These are phyloP conservation scores for Sepiola atlantica DNA, from an alignment of 2,888 invertebrate species.

Conservation along the genomic window DNA sequence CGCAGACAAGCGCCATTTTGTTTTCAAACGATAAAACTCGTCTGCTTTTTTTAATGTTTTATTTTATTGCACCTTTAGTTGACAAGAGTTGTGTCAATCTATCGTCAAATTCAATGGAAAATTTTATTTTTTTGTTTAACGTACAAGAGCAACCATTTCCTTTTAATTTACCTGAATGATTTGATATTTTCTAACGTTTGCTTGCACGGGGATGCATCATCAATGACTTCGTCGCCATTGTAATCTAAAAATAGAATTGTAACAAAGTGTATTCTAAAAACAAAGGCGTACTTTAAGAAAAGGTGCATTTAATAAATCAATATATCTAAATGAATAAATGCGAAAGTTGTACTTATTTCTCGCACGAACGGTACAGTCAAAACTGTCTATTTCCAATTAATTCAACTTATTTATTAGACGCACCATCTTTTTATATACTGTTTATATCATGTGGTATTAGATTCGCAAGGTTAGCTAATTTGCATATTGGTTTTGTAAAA, in stretches of 20 bases:
- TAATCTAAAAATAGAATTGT: neutral
- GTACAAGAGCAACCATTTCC: neutral
- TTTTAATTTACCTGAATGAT: neutral
- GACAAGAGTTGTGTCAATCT: neutral
- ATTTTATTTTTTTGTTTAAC: neutral
- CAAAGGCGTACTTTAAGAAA: too few species aligned
- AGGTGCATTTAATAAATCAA: too few species aligned
- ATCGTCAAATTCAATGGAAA: neutral
- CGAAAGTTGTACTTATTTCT: too few species aligned
- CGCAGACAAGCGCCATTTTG: neutral
- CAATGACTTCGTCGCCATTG: neutral
- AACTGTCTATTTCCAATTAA: too few species aligned
- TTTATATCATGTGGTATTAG: too few species aligned
- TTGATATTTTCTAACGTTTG: neutral
- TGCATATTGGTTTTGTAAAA: too few species aligned
- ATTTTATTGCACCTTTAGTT: neutral
- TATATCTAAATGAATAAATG: too few species aligned
- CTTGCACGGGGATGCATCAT: neutral
- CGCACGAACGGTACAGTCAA: too few species aligned
- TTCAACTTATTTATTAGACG: too few species aligned
- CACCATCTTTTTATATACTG: too few species aligned
- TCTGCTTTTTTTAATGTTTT: neutral
- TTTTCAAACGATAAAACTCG: neutral
- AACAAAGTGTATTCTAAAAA: neutral
- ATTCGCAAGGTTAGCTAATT: too few species aligned